A percentile compares a stretch with the other conserved stretches of the same genome.
Conservation (phyloP, 2,888 invertebrate genomes). For the Didymodactylos carnosus region DNA sequence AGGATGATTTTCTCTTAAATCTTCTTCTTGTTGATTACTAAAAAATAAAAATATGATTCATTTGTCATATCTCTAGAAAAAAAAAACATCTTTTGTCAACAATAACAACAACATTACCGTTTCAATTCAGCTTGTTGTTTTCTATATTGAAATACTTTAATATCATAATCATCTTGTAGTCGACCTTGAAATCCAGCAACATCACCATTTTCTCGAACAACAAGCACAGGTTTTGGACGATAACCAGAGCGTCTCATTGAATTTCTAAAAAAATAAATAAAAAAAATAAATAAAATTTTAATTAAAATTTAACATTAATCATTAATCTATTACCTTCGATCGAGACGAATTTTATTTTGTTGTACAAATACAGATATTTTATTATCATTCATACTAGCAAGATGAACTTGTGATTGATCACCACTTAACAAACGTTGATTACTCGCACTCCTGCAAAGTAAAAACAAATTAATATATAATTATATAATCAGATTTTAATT, state of each 20-base stretch:
- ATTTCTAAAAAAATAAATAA: not conserved
- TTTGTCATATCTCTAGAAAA: too few relatives aligned
- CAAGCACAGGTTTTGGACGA: not conserved
- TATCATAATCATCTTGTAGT: slow-evolving; percentile 58
- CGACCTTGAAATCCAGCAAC: not conserved
- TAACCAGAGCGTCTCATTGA: not conserved
- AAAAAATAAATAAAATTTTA: not conserved
- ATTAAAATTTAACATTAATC: not conserved
- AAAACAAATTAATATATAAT: too few relatives aligned
- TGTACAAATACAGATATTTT: not conserved
- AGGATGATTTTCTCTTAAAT: slow-evolving; percentile 92
- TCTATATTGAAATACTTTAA: slow-evolving; percentile 80
- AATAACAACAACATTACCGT: slow-evolving; percentile 40
- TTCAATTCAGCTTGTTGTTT: slow-evolving; percentile 95
- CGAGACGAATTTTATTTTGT: not conserved
- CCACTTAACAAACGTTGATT: not conserved
- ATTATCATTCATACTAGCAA: not conserved
- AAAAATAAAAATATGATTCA: too few relatives aligned
- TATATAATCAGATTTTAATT: too few relatives aligned
- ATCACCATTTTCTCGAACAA: slow-evolving; percentile 45
- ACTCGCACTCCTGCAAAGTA: not conserved
- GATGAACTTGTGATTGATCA: not conserved
- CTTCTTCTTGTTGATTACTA: slow-evolving; percentile 78
- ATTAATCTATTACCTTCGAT: not conserved
- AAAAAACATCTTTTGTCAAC: not conserved